Evolutionary conservation across 2,113 vertebrate genomes (phyloP), one percentile per base, ranked within the genome.

Genomic region (Pelobates fuscus): DNA sequence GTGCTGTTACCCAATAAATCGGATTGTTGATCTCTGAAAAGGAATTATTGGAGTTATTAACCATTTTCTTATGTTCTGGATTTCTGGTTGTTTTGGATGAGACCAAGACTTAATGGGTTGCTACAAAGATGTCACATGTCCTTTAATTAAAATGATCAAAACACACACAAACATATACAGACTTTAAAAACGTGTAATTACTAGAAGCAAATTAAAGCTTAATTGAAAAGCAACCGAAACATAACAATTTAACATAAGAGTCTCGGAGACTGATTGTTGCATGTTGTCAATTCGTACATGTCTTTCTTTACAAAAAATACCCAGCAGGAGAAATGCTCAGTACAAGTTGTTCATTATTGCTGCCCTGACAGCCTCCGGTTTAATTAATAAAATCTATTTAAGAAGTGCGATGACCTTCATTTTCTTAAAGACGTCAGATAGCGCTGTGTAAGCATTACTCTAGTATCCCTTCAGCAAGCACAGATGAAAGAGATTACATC

Each of bases 151-250:
- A n/a, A n/a, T n/a, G n/a, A n/a, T n/a, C n/a, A n/a, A n/a, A n/a
- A n/a, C n/a, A n/a, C n/a, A n/a, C n/a, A n/a, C n/a, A n/a, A n/a
- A n/a, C n/a, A n/a, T n/a, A n/a, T n/a, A n/a, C n/a, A n/a, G n/a
- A n/a, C n/a, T n/a, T n/a, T n/a, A n/a, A n/a, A n/a, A n/a, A n/a
- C n/a, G n/a, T n/a, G 46, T 63, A 37, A 65, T 73, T 65, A 73
- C 71, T 37, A 61, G 55, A 41, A 46, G 55, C 26, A 29, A 62
- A 49, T 30, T 14, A 72, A 64, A 54, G 41, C 71, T 73, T 73
- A 65, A 73, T 65, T 73, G 65, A 73, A 64, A 73, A 23, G 60
- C 71, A 37, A 3, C 71, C 65, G 30, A 64, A 41, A 41, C 44
- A 44, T 55, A 65, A 64, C 29, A 49, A 54, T 65, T 73, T 41